Percentiles rank a stretch among this genome's conserved stretches.
Evolutionary conservation across 2,888 invertebrate genomes (phyloP).

Genomic region (Hydroisotoma schaefferi): DNA sequence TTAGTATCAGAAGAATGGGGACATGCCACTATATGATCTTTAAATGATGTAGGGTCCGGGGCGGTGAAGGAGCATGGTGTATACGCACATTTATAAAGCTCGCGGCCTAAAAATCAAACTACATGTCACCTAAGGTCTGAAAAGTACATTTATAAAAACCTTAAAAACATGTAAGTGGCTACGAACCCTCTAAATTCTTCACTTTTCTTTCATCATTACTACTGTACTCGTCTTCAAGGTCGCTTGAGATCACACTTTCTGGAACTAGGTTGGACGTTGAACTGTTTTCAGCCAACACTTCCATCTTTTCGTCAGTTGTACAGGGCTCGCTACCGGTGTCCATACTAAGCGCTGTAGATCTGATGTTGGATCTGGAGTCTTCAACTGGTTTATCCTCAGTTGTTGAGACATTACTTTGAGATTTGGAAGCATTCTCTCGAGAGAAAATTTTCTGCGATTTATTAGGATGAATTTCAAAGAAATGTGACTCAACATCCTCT

Average conservation of each 20-base stretch:
- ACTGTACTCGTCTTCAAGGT: no score
- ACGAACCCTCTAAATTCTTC: no score
- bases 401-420: not conserved
- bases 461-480: slow-evolving; percentile 46
- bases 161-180: no score
- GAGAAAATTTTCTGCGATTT: slow-evolving; percentile 44
- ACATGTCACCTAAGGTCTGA: no score
- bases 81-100: slow-evolving; percentile 58
- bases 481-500: slow-evolving; percentile 55
- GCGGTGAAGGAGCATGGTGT: slow-evolving; percentile 53
- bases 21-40: slow-evolving; percentile 52
- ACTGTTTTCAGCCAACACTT: no score
- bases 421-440: slow-evolving; percentile 29
- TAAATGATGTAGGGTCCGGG: slow-evolving; percentile 52
- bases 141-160: no score
- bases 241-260: no score
- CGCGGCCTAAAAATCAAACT: slow-evolving; percentile 49
- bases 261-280: no score
- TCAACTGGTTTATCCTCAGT: not conserved
- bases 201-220: no score
- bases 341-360: no score
- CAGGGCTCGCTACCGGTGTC: no score
- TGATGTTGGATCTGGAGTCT: not conserved
- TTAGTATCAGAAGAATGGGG: slow-evolving; percentile 48
- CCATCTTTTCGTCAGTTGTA: no score